Base-by-base conservation (phyloP, 1,140 invertebrate genomes). In the Nasonia giraulti region DNA sequence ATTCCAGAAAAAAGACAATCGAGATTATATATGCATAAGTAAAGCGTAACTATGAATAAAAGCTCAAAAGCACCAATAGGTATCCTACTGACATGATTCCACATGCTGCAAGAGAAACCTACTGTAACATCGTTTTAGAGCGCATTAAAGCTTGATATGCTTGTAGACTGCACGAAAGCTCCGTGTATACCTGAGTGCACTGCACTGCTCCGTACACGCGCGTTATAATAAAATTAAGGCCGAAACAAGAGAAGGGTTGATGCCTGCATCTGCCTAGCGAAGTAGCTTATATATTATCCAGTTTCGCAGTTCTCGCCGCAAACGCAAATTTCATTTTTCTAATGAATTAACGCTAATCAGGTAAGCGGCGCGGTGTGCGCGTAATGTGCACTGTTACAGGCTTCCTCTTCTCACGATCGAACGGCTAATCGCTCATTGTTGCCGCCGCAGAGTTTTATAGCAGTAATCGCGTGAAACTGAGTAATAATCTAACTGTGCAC, bases 161-260 rank as follows among this genome's bases (percentile, higher is more conserved):
- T 6, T 37, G 33, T 37, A 37, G 33, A 37, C 33, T 37, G 5
- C 33, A 5, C 33, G 33, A 37, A 6, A 37, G 33, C 33, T 37
- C 3, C 33, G 33, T 37, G 33, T 37, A 37, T 50, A 23, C n/a
- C n/a, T 40, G 40, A 7, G 14, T 47, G 20, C 11, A 76, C n/a
- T 76, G 11, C 2, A 33, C 33, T 33, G 37, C 40, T 76, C 20
- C 20, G 12, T 17, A 11, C 40, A 27, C 27, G 55, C 31, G 31
- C 66, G 33, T 6, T 37, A 37, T 81, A 73, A 81, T 50, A 44
- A 55, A 71, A 73, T 81, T 81, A 81, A 73, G 68, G 44, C 2
- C 14, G 55, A 47, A 71, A 73, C 69, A 33, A 73, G 69, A 81
- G 69, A 73, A 81, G 68, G 69, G 68, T 73, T 73, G 31, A 81